phyloP scores from a whole-genome alignment of 2,797 vertebrate species.

The Hyperoplus immaculatus region DNA sequence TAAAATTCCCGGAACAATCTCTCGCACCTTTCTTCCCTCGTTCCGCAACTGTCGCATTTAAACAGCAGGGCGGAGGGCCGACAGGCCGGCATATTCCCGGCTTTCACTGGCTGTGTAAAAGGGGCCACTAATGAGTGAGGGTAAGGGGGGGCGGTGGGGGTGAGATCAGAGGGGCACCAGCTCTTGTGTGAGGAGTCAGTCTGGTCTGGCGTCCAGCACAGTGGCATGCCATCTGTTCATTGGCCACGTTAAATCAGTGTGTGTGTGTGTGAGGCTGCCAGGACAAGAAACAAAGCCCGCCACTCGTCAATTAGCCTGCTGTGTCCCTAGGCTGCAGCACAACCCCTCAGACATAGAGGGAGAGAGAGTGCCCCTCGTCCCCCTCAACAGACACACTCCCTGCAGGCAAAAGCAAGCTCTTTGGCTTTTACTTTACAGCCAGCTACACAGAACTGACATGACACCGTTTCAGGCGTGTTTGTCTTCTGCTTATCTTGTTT shows the following conservation, averaged over 20 bases:
- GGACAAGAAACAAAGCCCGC: conserved; percentile 81
- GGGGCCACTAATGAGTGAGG: conserved; percentile 20
- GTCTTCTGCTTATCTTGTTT: background rate
- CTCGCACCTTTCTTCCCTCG: no score
- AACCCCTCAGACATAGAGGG: conserved; percentile 62
- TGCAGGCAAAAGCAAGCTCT: conserved; percentile 58
- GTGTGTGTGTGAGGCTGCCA: conserved; percentile 61
- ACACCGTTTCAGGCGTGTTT: conserved; percentile 49
- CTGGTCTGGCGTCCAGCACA: conserved; percentile 59
- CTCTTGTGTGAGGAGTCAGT: conserved; percentile 47
- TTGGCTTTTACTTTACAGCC: conserved; percentile 54
- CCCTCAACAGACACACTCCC: conserved; percentile 52
- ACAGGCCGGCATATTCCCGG: no score
- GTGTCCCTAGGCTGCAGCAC: conserved; percentile 68
- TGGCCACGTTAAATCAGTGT: conserved; percentile 64
- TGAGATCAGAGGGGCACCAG: conserved; percentile 56
- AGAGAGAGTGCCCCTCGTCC: conserved; percentile 51
- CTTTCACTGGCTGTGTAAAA: no score
- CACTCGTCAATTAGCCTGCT: conserved; percentile 79
- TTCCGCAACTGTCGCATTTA: no score
- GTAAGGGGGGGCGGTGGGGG: background rate
- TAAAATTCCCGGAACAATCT: no score
- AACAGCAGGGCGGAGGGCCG: no score
- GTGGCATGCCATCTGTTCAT: conserved; percentile 80
- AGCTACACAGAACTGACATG: conserved; percentile 25